Evolutionary conservation across 2,888 invertebrate genomes (phyloP).

Genomic region (Baronia brevicornis): DNA sequence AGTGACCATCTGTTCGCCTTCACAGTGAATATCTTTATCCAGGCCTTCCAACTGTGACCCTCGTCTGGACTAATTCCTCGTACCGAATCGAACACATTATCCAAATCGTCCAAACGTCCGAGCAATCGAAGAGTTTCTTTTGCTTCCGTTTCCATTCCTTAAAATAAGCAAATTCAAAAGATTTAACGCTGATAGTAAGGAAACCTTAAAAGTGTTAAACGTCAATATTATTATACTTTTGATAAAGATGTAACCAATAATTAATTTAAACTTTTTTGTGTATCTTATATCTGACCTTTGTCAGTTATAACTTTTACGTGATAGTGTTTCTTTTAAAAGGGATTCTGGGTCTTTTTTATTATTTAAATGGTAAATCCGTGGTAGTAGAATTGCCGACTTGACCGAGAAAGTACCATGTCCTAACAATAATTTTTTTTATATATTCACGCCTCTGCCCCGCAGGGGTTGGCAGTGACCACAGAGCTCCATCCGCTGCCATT

Average conservation of each 20-base stretch:
- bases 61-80: slow-evolving; percentile 27
- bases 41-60: slow-evolving; percentile 31
- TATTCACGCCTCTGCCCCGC: no score
- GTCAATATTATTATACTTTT: not conserved
- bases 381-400: no score
- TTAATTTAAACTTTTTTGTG: no score
- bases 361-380: no score
- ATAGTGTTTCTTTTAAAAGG: no score
- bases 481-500: no score
- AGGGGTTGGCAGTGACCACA: no score
- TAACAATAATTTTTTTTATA: no score
- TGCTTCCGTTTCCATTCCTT: slow-evolving; percentile 34
- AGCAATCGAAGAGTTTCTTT: slow-evolving; percentile 29
- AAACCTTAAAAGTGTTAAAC: not conserved
- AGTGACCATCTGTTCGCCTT: slow-evolving; percentile 34
- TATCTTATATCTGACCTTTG: no score
- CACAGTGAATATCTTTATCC: slow-evolving; percentile 38
- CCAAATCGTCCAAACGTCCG: slow-evolving; percentile 32
- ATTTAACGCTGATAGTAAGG: not conserved
- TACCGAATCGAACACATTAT: slow-evolving; percentile 33
- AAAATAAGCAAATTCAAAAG: slow-evolving; percentile 5
- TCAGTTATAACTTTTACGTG: no score
- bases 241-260: not conserved
- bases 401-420: no score
- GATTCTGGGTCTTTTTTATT: no score